These are phyloP conservation scores for Micrasema longulum DNA, from an alignment of 1,140 invertebrate species.

Conservation along the genomic window DNA sequence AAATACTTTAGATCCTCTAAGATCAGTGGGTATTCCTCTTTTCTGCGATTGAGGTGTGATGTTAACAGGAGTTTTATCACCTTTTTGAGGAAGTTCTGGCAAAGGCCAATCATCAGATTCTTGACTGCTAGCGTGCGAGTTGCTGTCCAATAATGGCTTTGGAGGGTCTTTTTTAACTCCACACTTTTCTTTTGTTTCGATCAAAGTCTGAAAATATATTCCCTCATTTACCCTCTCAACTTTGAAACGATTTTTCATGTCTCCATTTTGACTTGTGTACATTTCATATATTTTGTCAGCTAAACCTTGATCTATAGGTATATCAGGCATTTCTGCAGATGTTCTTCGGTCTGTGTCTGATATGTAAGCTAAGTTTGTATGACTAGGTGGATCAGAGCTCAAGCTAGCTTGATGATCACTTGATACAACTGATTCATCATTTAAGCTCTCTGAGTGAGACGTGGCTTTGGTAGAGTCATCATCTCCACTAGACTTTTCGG, in stretches of 20 bases:
- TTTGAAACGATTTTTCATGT: slow-evolving; percentile 54
- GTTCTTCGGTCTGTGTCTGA: slow-evolving; percentile 82
- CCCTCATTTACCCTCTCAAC: slow-evolving; percentile 51
- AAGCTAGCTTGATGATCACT: slow-evolving; percentile 87
- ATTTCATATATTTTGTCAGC: slow-evolving; percentile 66
- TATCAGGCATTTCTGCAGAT: slow-evolving; percentile 84
- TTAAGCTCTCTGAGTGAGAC: slow-evolving; percentile 82
- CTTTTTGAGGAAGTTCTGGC: slow-evolving; percentile 70
- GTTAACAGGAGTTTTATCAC: background rate
- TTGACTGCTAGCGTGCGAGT: slow-evolving; percentile 70
- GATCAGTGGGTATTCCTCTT: slow-evolving; percentile 57
- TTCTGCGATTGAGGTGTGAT: slow-evolving; percentile 52
- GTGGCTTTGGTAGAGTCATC: slow-evolving; percentile 88
- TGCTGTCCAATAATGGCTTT: slow-evolving; percentile 44
- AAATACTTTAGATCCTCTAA: slow-evolving; percentile 62
- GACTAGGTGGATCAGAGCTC: slow-evolving; percentile 82
- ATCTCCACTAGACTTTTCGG: slow-evolving; percentile 80
- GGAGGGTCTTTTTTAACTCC: slow-evolving; percentile 51
- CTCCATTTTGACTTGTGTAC: slow-evolving; percentile 63
- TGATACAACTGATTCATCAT: slow-evolving; percentile 84
- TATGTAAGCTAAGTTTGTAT: slow-evolving; percentile 76
- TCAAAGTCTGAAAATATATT: slow-evolving; percentile 54
- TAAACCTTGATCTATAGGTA: slow-evolving; percentile 76
- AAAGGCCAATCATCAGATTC: slow-evolving; percentile 79
- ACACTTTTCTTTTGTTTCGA: slow-evolving; percentile 56